Evolutionary conservation across 2,113 vertebrate species (phyloP).

Genomic region (Orycteropus afer): DNA sequence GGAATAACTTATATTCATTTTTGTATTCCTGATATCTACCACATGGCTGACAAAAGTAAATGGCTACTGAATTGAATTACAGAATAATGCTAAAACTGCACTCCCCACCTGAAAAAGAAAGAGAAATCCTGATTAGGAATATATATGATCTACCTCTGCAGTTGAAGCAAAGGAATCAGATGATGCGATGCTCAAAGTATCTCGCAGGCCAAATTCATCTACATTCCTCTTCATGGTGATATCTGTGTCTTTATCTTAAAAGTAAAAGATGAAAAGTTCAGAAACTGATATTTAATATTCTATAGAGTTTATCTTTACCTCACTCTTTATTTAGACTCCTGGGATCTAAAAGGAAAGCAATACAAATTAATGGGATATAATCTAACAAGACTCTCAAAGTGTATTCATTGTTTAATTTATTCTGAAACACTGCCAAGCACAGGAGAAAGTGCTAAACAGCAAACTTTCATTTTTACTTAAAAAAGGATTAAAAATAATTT

Average conservation of each 20-base stretch:
- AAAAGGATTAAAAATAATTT: conserved; percentile 1
- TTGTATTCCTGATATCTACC: not conserved
- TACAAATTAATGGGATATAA: not conserved
- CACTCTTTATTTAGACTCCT: not conserved
- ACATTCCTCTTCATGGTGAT: conserved; percentile 85
- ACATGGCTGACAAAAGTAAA: not conserved
- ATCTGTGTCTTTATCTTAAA: conserved; percentile 91
- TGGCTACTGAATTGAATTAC: not conserved
- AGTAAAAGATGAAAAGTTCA: conserved; percentile 13
- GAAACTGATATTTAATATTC: not conserved
- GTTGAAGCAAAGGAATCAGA: conserved; percentile 95
- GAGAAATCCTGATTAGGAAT: conserved; percentile 14
- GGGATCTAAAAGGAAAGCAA: conserved; percentile 1
- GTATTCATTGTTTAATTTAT: not conserved
- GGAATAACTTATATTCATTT: not conserved
- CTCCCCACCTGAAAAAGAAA: not conserved
- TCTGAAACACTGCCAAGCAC: not conserved
- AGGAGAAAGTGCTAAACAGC: not conserved
- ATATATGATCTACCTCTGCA: conserved; percentile 89
- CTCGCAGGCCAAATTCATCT: conserved; percentile 90
- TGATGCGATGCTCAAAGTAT: conserved; percentile 92
- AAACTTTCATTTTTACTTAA: not conserved
- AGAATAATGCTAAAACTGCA: not conserved
- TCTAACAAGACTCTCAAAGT: not conserved
- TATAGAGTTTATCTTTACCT: not conserved